Base-by-base conservation (phyloP, 2,113 vertebrate species). In the Oncorhynchus mykiss region DNA sequence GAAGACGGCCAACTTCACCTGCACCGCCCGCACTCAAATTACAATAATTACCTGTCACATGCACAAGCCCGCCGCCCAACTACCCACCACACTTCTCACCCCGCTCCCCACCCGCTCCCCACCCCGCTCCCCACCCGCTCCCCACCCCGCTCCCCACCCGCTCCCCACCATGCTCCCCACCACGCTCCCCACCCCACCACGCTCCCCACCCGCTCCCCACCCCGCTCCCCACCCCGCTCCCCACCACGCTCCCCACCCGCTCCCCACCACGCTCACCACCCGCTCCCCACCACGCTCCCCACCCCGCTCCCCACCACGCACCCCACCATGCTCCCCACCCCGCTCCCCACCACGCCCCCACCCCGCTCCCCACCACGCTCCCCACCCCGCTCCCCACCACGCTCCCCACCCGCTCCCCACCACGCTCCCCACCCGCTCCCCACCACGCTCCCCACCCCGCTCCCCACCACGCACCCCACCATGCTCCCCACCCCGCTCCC, bases 1-100 rank as follows among this genome's bases (percentile, higher is more conserved):
- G 89, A 87, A 92, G 89, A 86, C 87, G 85, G 89, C 90, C 88
- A 90, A 91, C 86, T 93, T 93, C 93, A 94, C 92, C 93, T 94
- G 93, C 91, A 87, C 87, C 84, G 90, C 89, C 90, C 79, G 81
- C 89, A 86, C 91, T 93, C 91, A 90, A 89, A 92, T 93, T 89
- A 92, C 91, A 88, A 92, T 91, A 92, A 93, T 93, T 91, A 92
- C 87, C 86, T 81, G 84, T 75, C 78, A 54, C 16, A 54, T 54
- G 80, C 85, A 82, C 85, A 86, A 70, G 70, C 67, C 25, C 78
- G 29, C 60, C 60, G 62, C 67, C 65, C 60, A n/a, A 22, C 73
- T 49, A 9, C 39, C 39, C 60, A 31, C 49, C 70, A 49, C 31
- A 6, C 29, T 31, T 5, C 12, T 14, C 60, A 31, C 48, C 70